Evolutionary conservation across 1,140 invertebrate genomes (phyloP).

Genomic region (Asbolus verrucosus): DNA sequence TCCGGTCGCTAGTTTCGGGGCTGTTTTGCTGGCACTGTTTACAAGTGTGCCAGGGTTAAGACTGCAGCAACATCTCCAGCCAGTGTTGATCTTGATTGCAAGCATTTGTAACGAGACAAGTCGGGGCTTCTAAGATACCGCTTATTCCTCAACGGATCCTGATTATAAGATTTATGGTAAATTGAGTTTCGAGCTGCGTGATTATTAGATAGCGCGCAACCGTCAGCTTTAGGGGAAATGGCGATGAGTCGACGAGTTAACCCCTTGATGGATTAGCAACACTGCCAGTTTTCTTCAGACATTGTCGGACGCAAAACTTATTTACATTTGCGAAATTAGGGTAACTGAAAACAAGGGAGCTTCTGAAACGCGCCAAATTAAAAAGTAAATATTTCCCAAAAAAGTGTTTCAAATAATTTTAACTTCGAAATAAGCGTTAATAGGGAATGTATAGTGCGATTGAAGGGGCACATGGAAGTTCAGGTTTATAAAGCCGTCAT

Average conservation of each 20-base stretch:
- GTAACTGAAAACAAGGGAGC: no score
- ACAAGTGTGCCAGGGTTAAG: constrained; percentile 45
- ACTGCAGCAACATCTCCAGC: constrained; percentile 39
- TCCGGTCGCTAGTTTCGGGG: constrained; percentile 50
- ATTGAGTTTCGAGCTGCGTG: constrained; percentile 40
- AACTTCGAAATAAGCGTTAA: no score
- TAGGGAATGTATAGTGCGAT: no score
- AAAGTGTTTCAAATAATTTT: no score
- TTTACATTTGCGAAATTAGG: no score
- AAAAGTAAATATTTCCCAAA: no score
- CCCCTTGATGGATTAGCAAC: constrained; percentile 9
- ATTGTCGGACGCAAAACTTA: no score
- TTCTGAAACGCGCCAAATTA: no score
- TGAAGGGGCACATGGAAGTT: no score
- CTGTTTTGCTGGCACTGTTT: constrained; percentile 52
- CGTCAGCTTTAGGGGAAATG: constrained; percentile 1
- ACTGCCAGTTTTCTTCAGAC: not conserved
- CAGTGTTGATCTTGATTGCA: constrained; percentile 53
- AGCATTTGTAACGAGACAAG: constrained; percentile 43
- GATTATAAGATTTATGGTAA: constrained; percentile 44
- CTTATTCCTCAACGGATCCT: constrained; percentile 33
- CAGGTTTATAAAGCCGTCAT: no score
- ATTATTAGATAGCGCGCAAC: constrained; percentile 38
- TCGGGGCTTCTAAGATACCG: constrained; percentile 20
- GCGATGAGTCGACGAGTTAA: constrained; percentile 18